Conservation (phyloP, 2,888 invertebrate genomes). For the Cryptosula pallasiana region DNA sequence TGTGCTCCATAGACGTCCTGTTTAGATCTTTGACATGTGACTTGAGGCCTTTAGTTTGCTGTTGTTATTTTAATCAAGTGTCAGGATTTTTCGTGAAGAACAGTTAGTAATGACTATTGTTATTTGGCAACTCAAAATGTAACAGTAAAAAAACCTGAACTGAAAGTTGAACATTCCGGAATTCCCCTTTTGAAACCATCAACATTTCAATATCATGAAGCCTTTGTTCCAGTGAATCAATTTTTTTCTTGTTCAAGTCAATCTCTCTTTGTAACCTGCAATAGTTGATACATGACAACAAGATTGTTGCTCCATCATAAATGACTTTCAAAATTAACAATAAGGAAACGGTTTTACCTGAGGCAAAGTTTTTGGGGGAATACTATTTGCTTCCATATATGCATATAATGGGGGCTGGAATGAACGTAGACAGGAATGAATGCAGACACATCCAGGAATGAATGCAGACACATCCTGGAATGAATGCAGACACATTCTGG, state of each 20-base stretch:
- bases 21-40: neutral
- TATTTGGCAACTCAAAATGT: neutral
- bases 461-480: no score
- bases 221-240: neutral
- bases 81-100: neutral
- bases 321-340: no score
- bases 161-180: neutral
- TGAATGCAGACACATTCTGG: no score
- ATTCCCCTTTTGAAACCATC: slow-evolving; percentile 1
- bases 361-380: no score
- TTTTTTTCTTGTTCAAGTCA: neutral
- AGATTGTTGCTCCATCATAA: no score
- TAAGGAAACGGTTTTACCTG: no score
- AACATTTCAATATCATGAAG: neutral
- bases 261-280: neutral
- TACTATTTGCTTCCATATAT: no score
- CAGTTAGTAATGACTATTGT: neutral
- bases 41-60: neutral
- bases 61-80: neutral
- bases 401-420: neutral
- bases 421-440: neutral
- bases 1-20: neutral
- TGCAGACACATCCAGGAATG: no score
- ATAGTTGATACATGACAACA: no score
- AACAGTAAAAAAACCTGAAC: neutral